Percentiles rank a stretch among this genome's conserved stretches.
These are phyloP conservation scores for Prinia subflava DNA, from an alignment of 2,113 vertebrate species.

Conservation along the genomic window DNA sequence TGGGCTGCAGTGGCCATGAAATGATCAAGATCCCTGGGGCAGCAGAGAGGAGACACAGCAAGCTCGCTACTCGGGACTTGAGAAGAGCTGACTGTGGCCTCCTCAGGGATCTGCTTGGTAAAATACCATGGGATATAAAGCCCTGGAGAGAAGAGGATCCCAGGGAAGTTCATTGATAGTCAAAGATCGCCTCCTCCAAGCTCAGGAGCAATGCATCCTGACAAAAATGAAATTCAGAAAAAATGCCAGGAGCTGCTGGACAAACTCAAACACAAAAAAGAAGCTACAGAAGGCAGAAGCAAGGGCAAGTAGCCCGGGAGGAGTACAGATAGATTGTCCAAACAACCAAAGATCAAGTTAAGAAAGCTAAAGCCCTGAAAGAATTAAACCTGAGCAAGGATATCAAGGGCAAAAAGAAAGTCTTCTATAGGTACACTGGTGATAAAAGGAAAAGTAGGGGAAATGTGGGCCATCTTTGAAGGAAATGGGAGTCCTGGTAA, in stretches of 20 bases:
- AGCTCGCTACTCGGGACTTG: rapidly evolving
- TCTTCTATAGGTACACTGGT: background rate
- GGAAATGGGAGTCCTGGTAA: background rate
- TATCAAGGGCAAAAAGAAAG: background rate
- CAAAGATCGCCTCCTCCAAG: background rate
- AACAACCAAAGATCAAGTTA: background rate
- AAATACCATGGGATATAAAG: background rate
- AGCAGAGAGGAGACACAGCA: background rate
- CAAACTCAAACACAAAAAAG: background rate
- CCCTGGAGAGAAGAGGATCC: background rate
- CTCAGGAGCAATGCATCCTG: background rate
- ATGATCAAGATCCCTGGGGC: background rate
- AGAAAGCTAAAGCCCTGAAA: background rate
- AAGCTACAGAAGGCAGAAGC: background rate
- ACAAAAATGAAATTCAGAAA: background rate
- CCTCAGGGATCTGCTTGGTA: background rate
- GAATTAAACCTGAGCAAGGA: background rate
- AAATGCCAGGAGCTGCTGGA: background rate
- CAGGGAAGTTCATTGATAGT: background rate
- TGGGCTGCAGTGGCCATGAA: background rate
- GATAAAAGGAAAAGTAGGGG: background rate
- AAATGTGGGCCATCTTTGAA: background rate
- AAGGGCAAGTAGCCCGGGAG: background rate
- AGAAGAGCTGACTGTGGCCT: background rate
- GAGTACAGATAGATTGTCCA: background rate